Conservation (phyloP, 2,888 invertebrate species). For the Coleophora deauratella region DNA sequence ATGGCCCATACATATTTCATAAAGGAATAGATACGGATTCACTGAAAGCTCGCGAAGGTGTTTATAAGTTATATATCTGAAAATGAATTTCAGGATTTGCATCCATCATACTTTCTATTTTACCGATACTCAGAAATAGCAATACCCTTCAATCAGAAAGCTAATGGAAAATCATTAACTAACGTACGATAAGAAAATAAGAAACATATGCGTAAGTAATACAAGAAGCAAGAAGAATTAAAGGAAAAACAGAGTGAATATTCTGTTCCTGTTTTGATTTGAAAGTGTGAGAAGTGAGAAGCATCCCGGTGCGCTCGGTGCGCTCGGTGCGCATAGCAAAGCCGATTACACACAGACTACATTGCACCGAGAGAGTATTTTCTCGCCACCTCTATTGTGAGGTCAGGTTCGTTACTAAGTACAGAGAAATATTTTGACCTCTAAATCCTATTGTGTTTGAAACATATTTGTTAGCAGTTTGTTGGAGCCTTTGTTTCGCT, state of each 20-base stretch:
- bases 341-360: conserved; percentile 56
- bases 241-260: not conserved
- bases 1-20: conserved; percentile 7
- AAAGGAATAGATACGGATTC: not conserved
- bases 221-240: not conserved
- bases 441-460: not conserved
- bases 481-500: not conserved
- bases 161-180: no score
- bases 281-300: conserved; percentile 5
- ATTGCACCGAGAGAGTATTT: conserved; percentile 34
- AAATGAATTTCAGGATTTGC: no score
- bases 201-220: not conserved
- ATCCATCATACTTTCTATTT: no score
- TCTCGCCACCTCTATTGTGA: conserved; percentile 30
- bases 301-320: conserved; percentile 2
- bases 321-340: conserved; percentile 33
- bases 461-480: not conserved
- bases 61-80: no score
- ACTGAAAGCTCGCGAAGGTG: not conserved
- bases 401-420: conserved; percentile 18
- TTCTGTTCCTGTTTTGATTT: not conserved
- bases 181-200: no score
- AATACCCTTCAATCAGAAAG: no score
- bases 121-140: no score
- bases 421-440: conserved; percentile 26